Base-by-base conservation (phyloP, 2,113 vertebrate genomes). In the Lepisosteus osseus region DNA sequence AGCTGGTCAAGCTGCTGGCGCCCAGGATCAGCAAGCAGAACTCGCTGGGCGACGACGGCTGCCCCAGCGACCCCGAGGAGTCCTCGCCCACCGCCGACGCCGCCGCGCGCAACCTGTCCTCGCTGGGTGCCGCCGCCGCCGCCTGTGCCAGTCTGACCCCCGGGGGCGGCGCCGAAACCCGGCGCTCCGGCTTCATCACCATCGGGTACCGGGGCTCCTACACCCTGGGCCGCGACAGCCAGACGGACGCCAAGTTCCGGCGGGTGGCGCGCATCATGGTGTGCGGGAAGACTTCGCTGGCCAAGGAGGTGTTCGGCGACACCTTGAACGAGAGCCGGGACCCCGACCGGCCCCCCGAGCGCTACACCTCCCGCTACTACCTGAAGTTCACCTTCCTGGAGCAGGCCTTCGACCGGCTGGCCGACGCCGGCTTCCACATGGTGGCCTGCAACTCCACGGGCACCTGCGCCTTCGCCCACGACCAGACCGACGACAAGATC, bases 361-460 rank as follows among this genome's bases (percentile, higher is more conserved):
- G 93, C 72, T 98, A 98, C 89, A 97, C 95, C 0, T 96, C 94
- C 63, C 88, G 94, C 72, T 97, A 96, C 89, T 98, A 96, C 86
- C 93, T 98, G 74, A 98, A 97, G 80, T 98, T 96, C 90, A 97
- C 92, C 81, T 97, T 96, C 77, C 88, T 98, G 88, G 95, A 98
- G 87, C 95, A 98, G 88, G 96, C 95, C 65, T 98, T 98, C 74
- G 96, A 98, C 84, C 95, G 91, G 89, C 85, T 97, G 87, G 94
- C 95, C 0, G 92, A 95, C 0, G 86, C 95, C 2, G 94, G 95
- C 79, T 98, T 98, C 84, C 94, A 97, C 85, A 97, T 98, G 96
- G 95, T 98, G 89, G 94, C 94, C 62, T 97, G 95, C 82, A 98
- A 96, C 76, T 97, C 95, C 67, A 96, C 94, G 0, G 95, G 95